These are phyloP conservation scores for Halocynthia aurantium DNA, from an alignment of 23 tunicate genomes.

Conservation along the genomic window DNA sequence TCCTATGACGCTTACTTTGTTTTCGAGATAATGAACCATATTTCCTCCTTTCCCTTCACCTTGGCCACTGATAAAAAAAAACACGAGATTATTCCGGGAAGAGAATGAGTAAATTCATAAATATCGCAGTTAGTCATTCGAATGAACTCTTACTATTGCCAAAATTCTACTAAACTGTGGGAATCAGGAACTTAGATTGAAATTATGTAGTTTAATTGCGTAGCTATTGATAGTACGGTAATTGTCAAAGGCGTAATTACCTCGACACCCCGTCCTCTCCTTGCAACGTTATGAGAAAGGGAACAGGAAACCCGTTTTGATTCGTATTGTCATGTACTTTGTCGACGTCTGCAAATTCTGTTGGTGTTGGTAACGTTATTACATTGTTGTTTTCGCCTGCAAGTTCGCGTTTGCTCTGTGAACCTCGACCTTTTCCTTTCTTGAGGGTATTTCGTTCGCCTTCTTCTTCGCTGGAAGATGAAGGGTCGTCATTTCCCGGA, in stretches of 20 bases:
- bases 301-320: conserved; percentile 18
- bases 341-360: conserved; percentile 22
- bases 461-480: conserved; percentile 12
- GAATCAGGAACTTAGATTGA: no score
- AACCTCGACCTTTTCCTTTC: neutral
- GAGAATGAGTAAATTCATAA: no score
- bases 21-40: conserved; percentile 15
- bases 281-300: conserved; percentile 66
- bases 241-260: neutral
- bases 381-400: neutral
- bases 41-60: conserved; percentile 5
- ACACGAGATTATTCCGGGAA: neutral
- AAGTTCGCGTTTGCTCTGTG: neutral
- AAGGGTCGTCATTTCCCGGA: neutral
- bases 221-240: no score
- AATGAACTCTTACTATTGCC: no score
- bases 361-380: conserved; percentile 11
- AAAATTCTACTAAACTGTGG: no score
- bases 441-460: neutral
- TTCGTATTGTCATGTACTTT: conserved; percentile 1
- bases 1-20: conserved; percentile 23
- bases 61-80: neutral
- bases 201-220: no score
- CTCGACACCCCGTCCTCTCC: conserved; percentile 40
- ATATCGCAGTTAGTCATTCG: no score